These are phyloP conservation scores for Allacma fusca DNA, from an alignment of 2,888 invertebrate genomes.

Conservation along the genomic window DNA sequence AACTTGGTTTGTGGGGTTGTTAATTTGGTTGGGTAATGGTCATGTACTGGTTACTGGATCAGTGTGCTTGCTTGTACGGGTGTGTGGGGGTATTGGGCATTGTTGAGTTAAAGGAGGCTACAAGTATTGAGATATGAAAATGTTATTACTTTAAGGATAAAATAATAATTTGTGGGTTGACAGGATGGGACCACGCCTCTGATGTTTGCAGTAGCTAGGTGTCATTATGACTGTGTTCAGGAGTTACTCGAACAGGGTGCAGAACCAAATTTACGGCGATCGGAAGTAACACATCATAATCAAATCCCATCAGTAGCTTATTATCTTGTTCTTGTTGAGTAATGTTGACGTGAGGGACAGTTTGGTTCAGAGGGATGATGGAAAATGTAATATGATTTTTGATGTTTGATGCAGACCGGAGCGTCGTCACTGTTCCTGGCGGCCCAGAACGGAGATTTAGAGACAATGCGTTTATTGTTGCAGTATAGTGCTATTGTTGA, in stretches of 20 bases:
- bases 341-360: not conserved
- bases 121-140: no score
- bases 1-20: no score
- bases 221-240: conserved; percentile 84
- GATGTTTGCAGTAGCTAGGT: conserved; percentile 89
- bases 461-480: conserved; percentile 80
- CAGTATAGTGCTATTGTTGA: conserved; percentile 81
- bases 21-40: no score
- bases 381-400: not conserved
- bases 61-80: no score
- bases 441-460: conserved; percentile 88
- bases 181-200: conserved; percentile 95
- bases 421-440: conserved; percentile 94
- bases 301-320: not conserved
- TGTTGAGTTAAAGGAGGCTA: no score
- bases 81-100: no score
- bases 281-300: conserved; percentile 65
- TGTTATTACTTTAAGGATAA: not conserved
- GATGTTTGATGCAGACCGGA: conserved; percentile 74
- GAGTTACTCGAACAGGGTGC: conserved; percentile 91
- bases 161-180: conserved; percentile 19
- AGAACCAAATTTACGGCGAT: conserved; percentile 82
- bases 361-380: not conserved
- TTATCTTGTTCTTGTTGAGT: no score
- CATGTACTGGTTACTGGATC: no score